Conservation (phyloP, 2,888 invertebrate genomes). For the Patella ulyssiponensis region DNA sequence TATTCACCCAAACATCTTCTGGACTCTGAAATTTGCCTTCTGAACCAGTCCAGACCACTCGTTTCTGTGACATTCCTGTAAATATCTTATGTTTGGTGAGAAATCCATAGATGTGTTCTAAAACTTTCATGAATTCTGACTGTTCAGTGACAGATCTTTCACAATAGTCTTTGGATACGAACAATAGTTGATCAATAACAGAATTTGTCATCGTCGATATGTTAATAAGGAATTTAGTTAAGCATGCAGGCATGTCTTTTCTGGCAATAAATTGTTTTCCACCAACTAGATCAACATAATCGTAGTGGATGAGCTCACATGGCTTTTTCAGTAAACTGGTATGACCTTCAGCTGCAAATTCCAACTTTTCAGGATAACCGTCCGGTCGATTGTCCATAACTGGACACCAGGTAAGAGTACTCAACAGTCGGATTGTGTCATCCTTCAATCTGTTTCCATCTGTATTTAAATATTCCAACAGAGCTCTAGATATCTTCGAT, state of each 20-base stretch:
- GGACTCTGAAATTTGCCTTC: neutral
- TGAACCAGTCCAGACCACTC: slow-evolving; percentile 17
- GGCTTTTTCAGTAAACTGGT: slow-evolving; percentile 35
- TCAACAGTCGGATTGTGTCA: neutral
- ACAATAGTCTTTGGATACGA: neutral
- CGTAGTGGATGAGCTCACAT: slow-evolving; percentile 32
- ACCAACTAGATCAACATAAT: slow-evolving; percentile 32
- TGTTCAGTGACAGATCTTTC: neutral
- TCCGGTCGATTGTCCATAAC: slow-evolving; percentile 29
- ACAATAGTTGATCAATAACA: slow-evolving; percentile 24
- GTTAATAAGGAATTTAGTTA: neutral
- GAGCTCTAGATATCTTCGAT: slow-evolving; percentile 1
- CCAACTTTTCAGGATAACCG: slow-evolving; percentile 32
- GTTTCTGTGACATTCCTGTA: neutral
- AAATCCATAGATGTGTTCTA: slow-evolving; percentile 18
- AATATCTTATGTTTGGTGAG: neutral
- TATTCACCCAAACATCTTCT: neutral
- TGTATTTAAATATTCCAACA: slow-evolving; percentile 7
- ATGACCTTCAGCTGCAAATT: slow-evolving; percentile 22
- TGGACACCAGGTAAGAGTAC: slow-evolving; percentile 33
- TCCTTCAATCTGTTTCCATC: neutral
- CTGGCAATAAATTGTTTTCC: slow-evolving; percentile 38
- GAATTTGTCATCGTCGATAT: neutral
- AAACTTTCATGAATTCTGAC: slow-evolving; percentile 1
- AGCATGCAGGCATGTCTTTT: slow-evolving; percentile 5